These are phyloP conservation scores for Porites evermanni DNA, from an alignment of 92 coral and sea anemone genomes.

Conservation along the genomic window DNA sequence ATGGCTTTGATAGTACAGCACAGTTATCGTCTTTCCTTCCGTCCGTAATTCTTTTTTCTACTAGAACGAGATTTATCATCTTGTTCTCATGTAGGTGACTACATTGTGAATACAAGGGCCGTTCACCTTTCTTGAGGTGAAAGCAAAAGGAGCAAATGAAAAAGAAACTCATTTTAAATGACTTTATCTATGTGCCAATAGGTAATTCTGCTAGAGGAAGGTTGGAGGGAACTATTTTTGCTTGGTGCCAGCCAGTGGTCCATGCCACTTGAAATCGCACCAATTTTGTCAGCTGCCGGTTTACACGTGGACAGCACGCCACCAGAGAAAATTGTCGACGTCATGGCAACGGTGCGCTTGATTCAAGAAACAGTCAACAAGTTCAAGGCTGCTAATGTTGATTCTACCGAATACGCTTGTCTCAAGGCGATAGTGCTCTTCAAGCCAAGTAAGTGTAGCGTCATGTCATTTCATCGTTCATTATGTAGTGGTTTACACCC, in stretches of 20 bases:
- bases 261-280: constrained; percentile 97
- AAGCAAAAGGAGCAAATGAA: too few species aligned
- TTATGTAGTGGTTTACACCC: too few species aligned
- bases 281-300: constrained; percentile 96
- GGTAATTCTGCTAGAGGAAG: constrained; percentile 95
- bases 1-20: too few species aligned
- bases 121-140: too few species aligned
- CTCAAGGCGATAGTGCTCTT: constrained; percentile 95
- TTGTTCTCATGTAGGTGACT: too few species aligned
- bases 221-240: constrained; percentile 96
- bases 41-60: too few species aligned
- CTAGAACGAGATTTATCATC: too few species aligned
- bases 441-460: constrained; percentile 85
- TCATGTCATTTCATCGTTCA: neutral
- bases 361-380: constrained; percentile 96
- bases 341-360: constrained; percentile 96
- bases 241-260: constrained; percentile 98
- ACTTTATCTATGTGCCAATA: neutral
- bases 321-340: constrained; percentile 97
- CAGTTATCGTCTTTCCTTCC: too few species aligned
- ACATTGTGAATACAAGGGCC: too few species aligned
- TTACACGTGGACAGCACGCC: constrained; percentile 99
- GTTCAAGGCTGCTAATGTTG: constrained; percentile 90
- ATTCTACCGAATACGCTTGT: constrained; percentile 96
- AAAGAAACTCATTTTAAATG: too few species aligned